These are phyloP conservation scores for Dromaius novaehollandiae DNA, from an alignment of 2,113 vertebrate species.

Conservation along the genomic window DNA sequence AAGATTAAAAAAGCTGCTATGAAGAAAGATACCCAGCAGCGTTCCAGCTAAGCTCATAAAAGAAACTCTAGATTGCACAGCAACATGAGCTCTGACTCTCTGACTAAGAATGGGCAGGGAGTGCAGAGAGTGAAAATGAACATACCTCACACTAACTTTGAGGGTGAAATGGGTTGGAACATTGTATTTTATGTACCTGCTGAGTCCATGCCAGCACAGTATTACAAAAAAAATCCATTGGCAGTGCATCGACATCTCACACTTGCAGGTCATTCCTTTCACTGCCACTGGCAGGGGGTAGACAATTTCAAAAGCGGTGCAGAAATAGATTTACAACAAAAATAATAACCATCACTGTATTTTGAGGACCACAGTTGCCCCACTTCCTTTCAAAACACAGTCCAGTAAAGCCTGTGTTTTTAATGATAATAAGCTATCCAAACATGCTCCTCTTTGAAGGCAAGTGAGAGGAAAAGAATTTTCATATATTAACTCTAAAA, in stretches of 20 bases:
- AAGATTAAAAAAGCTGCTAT: conserved; percentile 28
- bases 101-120: background rate
- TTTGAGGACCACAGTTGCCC: background rate
- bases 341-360: background rate
- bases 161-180: conserved; percentile 38
- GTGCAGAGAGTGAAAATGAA: conserved; percentile 32
- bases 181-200: conserved; percentile 15
- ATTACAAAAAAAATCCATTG: background rate
- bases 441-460: background rate
- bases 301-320: background rate
- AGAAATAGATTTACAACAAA: background rate
- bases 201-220: background rate
- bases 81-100: background rate
- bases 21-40: conserved; percentile 7
- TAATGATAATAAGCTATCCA: background rate
- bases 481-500: background rate
- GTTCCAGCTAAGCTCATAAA: conserved; percentile 29
- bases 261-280: background rate
- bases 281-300: background rate
- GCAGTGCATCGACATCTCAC: background rate
- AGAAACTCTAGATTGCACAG: conserved; percentile 8
- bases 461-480: background rate
- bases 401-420: background rate
- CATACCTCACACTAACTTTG: background rate
- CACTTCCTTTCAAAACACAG: background rate